A percentile compares a stretch with the other conserved stretches of the same genome.
These are phyloP conservation scores for Otocyon megalotis DNA, from an alignment of 2,113 vertebrate genomes.

Conservation along the genomic window DNA sequence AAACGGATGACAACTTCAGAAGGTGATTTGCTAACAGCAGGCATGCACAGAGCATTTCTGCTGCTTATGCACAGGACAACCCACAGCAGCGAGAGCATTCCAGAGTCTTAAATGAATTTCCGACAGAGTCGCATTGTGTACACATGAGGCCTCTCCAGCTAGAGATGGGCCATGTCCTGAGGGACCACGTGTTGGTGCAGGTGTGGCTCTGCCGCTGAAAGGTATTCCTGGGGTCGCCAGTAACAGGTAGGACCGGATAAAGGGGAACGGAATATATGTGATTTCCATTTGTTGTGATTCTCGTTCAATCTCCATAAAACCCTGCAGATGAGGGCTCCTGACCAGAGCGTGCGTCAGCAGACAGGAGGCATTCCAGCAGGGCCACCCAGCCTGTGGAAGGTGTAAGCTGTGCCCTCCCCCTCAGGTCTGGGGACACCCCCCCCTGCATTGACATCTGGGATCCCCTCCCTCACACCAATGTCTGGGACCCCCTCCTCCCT, in stretches of 20 bases:
- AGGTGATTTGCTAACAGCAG: background rate
- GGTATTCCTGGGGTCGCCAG: background rate
- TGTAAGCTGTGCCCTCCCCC: background rate
- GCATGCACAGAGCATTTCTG: background rate
- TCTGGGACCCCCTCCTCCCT: background rate
- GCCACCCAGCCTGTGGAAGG: background rate
- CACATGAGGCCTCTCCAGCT: background rate
- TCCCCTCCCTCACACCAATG: background rate
- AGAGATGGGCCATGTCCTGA: background rate
- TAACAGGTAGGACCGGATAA: background rate
- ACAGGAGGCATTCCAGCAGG: background rate
- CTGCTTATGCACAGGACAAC: background rate
- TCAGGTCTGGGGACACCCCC: background rate
- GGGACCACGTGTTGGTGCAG: background rate
- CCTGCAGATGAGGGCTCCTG: background rate
- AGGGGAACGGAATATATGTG: background rate
- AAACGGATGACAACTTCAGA: background rate
- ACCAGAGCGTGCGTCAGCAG: background rate
- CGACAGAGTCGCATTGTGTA: background rate
- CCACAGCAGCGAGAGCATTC: background rate
- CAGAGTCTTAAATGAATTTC: background rate
- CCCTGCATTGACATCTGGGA: background rate
- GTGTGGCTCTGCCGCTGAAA: background rate
- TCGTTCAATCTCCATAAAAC: background rate
- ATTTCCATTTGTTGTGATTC: constrained; percentile 3